A percentile compares a stretch with the other conserved stretches of the same genome.
These are phyloP conservation scores for Vipera ursinii DNA, from an alignment of 2,797 vertebrate species.

Conservation along the genomic window DNA sequence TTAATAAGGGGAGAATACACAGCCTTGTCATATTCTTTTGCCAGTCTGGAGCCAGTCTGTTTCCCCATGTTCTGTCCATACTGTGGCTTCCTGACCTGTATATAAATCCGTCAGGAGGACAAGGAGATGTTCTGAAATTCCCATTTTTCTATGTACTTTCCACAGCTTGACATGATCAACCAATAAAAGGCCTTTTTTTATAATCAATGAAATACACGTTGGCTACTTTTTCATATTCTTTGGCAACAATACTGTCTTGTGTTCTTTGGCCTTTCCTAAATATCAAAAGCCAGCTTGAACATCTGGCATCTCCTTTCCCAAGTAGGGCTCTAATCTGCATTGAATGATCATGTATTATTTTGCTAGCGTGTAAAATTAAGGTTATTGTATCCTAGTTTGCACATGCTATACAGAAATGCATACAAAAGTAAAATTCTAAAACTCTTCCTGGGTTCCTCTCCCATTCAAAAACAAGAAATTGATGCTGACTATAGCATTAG, in stretches of 20 bases:
- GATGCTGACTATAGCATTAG: constrained; percentile 12
- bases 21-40: not conserved
- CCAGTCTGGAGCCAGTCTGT: not conserved
- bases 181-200: not conserved
- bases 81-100: not conserved
- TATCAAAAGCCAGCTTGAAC: not conserved
- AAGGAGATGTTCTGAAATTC: not conserved
- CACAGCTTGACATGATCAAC: not conserved
- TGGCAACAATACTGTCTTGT: not conserved
- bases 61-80: not conserved
- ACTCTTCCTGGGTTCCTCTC: not conserved
- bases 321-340: not conserved
- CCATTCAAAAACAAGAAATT: constrained; percentile 1
- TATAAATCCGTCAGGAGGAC: not conserved
- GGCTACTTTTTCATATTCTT: not conserved
- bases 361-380: not conserved
- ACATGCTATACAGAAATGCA: not conserved
- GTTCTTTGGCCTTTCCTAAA: not conserved
- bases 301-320: not conserved
- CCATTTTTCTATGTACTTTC: not conserved
- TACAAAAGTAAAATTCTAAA: not conserved
- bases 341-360: not conserved
- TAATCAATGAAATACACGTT: not conserved
- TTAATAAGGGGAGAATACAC: not conserved
- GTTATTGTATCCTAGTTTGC: not conserved